Percentiles rank a stretch among this genome's conserved stretches.
phyloP scores from a whole-genome alignment of 2,113 vertebrate genomes.

The Lagenorhynchus albirostris region DNA sequence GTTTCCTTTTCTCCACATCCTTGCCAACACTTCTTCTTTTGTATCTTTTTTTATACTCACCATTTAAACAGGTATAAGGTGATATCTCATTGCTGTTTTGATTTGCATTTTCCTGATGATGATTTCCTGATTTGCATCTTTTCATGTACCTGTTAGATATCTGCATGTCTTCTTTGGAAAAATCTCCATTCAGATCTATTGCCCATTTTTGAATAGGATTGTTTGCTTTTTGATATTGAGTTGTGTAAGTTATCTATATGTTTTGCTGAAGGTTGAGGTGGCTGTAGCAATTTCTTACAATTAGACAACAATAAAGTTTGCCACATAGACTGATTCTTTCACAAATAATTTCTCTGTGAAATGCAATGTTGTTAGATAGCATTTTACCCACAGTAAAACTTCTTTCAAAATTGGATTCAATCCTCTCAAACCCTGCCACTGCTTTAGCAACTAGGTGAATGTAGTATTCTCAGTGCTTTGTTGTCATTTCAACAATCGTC shows the following conservation, averaged over 20 bases:
- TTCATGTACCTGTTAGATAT: background rate
- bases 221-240: background rate
- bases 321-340: background rate
- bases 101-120: background rate
- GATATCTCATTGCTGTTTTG: background rate
- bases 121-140: background rate
- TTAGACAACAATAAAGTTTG: background rate
- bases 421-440: background rate
- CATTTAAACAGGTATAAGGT: background rate
- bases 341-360: background rate
- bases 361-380: background rate
- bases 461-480: background rate
- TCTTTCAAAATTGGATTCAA: background rate
- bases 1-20: background rate
- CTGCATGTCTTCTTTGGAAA: background rate
- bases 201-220: background rate
- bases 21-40: background rate
- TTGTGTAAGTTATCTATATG: background rate
- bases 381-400: background rate
- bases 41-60: background rate
- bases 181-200: background rate
- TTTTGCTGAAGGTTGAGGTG: background rate
- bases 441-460: background rate
- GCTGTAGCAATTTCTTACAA: background rate
- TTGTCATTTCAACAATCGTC: background rate